These are phyloP conservation scores for Galemys pyrenaicus DNA, from an alignment of 2,113 vertebrate genomes.

Conservation along the genomic window DNA sequence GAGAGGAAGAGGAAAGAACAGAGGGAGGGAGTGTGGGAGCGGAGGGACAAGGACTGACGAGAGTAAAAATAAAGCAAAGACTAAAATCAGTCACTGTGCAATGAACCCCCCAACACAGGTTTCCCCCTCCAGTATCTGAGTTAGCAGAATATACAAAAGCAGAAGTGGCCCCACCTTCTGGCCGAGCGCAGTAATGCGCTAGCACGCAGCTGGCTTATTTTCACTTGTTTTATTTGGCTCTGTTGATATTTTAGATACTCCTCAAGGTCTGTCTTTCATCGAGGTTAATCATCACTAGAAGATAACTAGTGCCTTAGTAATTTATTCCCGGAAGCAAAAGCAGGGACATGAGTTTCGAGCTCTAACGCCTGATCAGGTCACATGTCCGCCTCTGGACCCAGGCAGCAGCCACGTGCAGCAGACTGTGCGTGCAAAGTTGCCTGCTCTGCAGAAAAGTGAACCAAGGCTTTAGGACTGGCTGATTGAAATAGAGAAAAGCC, in stretches of 20 bases:
- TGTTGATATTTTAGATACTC: neutral
- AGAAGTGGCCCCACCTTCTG: constrained; percentile 84
- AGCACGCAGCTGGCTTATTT: neutral
- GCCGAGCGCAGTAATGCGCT: constrained; percentile 61
- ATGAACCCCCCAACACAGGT: neutral
- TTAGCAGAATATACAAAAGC: neutral
- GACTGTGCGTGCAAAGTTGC: rapidly evolving
- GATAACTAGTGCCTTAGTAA: neutral
- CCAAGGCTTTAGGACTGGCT: neutral
- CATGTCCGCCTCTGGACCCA: rapidly evolving
- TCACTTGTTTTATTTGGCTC: neutral
- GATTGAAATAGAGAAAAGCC: neutral
- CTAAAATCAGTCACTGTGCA: neutral
- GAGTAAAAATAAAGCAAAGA: neutral
- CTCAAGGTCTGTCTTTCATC: neutral
- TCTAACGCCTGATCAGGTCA: rapidly evolving
- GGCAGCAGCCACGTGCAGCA: neutral
- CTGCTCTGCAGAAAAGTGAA: neutral
- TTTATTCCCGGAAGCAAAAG: neutral
- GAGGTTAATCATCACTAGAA: neutral
- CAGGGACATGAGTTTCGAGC: neutral
- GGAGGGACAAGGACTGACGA: neutral
- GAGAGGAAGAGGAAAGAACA: neutral
- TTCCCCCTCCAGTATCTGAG: neutral
- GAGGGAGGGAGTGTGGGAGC: no score